These are phyloP conservation scores for Drosophila nr. perissopoda DNA, from an alignment of 2,888 invertebrate species.

Conservation along the genomic window DNA sequence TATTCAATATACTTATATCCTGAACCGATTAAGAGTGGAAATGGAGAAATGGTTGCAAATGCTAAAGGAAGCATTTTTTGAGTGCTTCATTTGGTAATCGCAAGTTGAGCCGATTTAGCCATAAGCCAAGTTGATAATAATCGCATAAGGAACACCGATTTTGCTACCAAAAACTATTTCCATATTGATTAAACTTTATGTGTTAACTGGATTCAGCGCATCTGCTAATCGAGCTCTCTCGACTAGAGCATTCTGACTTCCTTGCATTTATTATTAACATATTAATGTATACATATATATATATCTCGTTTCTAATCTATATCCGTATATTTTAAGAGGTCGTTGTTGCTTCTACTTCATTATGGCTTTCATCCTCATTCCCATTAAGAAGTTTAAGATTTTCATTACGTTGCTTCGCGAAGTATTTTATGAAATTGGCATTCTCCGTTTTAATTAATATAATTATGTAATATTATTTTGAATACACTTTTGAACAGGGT, in stretches of 20 bases:
- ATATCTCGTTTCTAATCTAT: background rate
- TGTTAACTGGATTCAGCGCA: background rate
- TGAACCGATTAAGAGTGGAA: background rate
- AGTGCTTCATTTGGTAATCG: background rate
- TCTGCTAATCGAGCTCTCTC: background rate
- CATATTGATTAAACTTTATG: background rate
- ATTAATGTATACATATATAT: background rate
- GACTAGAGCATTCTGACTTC: background rate
- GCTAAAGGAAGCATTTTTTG: background rate
- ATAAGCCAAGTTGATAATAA: background rate
- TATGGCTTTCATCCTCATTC: background rate
- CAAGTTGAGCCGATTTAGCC: background rate
- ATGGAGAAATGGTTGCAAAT: background rate
- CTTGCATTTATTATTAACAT: background rate
- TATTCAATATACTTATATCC: background rate
- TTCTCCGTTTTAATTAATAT: constrained; percentile 54
- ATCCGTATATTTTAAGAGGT: background rate
- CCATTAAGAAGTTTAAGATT: background rate
- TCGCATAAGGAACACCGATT: background rate
- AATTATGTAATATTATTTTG: constrained; percentile 61
- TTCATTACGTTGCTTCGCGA: background rate
- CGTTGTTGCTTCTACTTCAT: background rate
- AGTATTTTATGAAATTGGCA: constrained; percentile 24
- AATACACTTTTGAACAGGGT: constrained; percentile 9
- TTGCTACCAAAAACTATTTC: background rate